These are phyloP conservation scores for Pseudococcus viburni DNA, from an alignment of 2,888 invertebrate species.

Conservation along the genomic window DNA sequence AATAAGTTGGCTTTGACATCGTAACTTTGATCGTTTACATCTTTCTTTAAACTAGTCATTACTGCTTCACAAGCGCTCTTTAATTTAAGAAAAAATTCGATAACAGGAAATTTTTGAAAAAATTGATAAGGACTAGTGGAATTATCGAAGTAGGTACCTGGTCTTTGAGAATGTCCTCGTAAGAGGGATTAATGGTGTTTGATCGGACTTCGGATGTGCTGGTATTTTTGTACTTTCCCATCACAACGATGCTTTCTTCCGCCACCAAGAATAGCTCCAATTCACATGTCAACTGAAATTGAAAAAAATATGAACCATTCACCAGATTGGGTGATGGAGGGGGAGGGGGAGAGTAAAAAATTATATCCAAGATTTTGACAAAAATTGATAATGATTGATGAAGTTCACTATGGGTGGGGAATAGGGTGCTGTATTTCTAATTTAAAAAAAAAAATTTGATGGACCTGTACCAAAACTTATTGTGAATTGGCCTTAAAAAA, in stretches of 20 bases:
- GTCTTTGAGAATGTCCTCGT: slow-evolving; percentile 36
- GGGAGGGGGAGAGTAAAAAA: no score
- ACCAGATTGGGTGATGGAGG: no score
- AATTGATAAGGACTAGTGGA: not conserved
- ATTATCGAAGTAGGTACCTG: slow-evolving; percentile 24
- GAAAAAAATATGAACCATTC: not conserved
- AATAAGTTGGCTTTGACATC: slow-evolving; percentile 89
- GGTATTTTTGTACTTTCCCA: slow-evolving; percentile 43
- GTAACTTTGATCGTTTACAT: slow-evolving; percentile 87
- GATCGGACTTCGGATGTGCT: not conserved
- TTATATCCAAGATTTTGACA: no score
- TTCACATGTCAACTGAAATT: slow-evolving; percentile 38
- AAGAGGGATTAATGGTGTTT: slow-evolving; percentile 14
- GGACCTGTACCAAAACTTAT: no score
- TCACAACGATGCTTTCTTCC: slow-evolving; percentile 56
- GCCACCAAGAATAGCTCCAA: slow-evolving; percentile 49
- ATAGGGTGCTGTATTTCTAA: no score
- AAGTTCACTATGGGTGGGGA: no score
- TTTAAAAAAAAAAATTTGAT: no score
- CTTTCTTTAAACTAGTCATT: slow-evolving; percentile 71
- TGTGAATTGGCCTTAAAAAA: no score
- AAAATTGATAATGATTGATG: no score
- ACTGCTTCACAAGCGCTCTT: slow-evolving; percentile 1
- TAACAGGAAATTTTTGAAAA: no score
- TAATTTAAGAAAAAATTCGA: no score